A percentile compares a stretch with the other conserved stretches of the same genome.
Evolutionary conservation across 2,113 vertebrate genomes (phyloP).

Genomic region (Arizona elegans): DNA sequence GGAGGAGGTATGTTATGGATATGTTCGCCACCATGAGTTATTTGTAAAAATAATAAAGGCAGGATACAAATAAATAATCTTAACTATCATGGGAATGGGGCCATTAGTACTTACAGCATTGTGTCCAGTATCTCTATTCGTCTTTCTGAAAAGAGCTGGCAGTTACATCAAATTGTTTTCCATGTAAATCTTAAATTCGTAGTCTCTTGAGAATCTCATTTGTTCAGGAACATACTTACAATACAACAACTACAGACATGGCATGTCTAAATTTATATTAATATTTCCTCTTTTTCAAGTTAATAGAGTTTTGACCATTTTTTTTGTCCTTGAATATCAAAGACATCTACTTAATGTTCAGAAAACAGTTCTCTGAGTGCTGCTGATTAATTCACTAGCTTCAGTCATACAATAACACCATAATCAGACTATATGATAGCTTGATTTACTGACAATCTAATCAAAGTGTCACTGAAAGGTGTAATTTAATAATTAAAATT

Average conservation of each 20-base stretch:
- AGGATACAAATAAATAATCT: not conserved
- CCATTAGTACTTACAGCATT: not conserved
- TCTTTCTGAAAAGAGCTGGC: not conserved
- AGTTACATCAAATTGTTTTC: not conserved
- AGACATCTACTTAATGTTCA: not conserved
- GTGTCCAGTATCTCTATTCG: not conserved
- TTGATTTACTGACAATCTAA: not conserved
- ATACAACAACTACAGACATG: not conserved
- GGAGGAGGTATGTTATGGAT: not conserved
- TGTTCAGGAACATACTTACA: not conserved
- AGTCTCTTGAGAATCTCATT: not conserved
- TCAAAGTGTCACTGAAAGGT: not conserved
- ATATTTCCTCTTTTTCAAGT: not conserved
- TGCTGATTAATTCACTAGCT: not conserved
- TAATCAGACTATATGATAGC: not conserved
- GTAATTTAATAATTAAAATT: constrained; percentile 17
- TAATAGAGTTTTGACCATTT: not conserved
- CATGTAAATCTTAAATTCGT: not conserved
- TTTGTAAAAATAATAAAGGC: not conserved
- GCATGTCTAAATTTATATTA: not conserved
- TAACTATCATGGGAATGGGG: not conserved
- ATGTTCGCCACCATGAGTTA: not conserved
- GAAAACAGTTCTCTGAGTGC: not conserved
- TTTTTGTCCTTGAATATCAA: not conserved
- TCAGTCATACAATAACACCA: not conserved